Percentiles rank a stretch among this genome's conserved stretches.
Evolutionary conservation across 2,113 vertebrate genomes (phyloP).

Genomic region (Pseudorasbora parva): DNA sequence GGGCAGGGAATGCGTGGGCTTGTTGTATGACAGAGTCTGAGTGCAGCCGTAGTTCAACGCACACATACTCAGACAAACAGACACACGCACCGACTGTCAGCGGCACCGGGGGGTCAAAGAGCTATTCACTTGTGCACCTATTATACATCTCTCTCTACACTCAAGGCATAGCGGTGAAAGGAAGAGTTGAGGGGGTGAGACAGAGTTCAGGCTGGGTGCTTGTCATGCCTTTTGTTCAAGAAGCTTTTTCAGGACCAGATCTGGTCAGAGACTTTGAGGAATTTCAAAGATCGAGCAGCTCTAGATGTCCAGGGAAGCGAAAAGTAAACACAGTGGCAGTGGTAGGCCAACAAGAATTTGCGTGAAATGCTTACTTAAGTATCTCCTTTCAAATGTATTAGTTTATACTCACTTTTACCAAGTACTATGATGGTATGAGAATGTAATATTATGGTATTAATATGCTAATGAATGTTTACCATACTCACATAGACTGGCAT

Average conservation of each 20-base stretch:
- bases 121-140: constrained; percentile 33
- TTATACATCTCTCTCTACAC: constrained; percentile 34
- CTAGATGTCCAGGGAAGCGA: neutral
- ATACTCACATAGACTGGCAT: too few species aligned
- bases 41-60: constrained; percentile 2
- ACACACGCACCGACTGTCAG: constrained; percentile 10
- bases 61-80: constrained; percentile 32
- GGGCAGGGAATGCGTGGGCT: constrained; percentile 15
- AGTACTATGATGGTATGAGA: neutral
- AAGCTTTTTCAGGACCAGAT: constrained; percentile 7
- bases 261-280: neutral
- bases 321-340: constrained; percentile 2
- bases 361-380: neutral
- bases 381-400: neutral
- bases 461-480: too few species aligned
- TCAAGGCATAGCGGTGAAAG: constrained; percentile 9
- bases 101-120: constrained; percentile 1
- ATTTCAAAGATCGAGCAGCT: constrained; percentile 19
- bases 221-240: constrained; percentile 23
- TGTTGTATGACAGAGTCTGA: constrained; percentile 33
- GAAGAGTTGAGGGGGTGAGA: constrained; percentile 17
- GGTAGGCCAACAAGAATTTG: neutral
- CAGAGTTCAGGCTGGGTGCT: constrained; percentile 6
- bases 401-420: neutral
- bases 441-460: neutral